A percentile compares a stretch with the other conserved stretches of the same genome.
Evolutionary conservation across 2,113 vertebrate species (phyloP).

Genomic region (Megaptera novaeangliae): DNA sequence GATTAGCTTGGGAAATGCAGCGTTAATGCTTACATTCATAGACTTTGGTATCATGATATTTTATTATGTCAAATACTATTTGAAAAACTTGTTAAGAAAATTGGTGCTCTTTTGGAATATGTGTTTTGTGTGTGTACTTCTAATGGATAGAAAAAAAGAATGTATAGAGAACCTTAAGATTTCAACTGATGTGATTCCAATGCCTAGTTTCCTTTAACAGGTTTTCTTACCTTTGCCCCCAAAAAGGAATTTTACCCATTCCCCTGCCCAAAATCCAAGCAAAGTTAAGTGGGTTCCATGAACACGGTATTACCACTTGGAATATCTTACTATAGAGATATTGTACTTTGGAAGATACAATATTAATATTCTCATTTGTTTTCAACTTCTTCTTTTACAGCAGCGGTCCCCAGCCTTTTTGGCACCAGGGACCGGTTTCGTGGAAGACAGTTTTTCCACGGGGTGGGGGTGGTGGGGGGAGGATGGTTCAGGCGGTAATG

Average conservation of each 20-base stretch:
- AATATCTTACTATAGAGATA: background rate
- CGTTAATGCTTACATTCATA: background rate
- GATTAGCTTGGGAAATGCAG: background rate
- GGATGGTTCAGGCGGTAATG: too few species aligned
- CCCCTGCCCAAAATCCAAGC: background rate
- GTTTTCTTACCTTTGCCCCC: background rate
- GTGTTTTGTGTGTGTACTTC: background rate
- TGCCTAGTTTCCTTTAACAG: background rate
- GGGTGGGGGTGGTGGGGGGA: too few species aligned
- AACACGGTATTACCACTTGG: background rate
- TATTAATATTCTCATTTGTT: background rate
- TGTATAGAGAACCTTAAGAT: background rate
- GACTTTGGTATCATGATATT: background rate
- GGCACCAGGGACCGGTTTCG: too few species aligned
- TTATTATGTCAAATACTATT: background rate
- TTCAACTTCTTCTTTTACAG: background rate
- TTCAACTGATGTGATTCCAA: background rate
- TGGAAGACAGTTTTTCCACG: too few species aligned
- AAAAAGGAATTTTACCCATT: background rate
- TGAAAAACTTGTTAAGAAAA: background rate
- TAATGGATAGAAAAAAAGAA: background rate
- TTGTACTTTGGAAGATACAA: background rate
- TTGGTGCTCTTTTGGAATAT: background rate
- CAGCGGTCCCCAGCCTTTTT: too few species aligned
- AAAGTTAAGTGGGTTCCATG: background rate